Percentiles rank a stretch among this genome's conserved stretches.
Evolutionary conservation across 2,113 vertebrate species (phyloP).

Genomic region (Podarcis cretensis): DNA sequence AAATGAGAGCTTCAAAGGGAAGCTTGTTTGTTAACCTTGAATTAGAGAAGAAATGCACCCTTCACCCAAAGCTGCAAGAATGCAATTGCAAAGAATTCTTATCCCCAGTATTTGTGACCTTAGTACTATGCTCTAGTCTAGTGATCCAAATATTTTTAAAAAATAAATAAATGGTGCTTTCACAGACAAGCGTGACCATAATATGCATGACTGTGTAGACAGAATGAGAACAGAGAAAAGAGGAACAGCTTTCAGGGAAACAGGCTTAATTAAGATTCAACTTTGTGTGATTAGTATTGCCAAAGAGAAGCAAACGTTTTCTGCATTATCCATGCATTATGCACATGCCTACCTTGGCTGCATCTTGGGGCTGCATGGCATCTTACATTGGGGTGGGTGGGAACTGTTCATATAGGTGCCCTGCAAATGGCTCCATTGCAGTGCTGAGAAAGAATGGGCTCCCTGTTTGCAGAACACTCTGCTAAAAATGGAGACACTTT

Average conservation of each 20-base stretch:
- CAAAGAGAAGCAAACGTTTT: neutral
- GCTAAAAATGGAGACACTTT: too few species aligned
- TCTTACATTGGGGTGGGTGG: neutral
- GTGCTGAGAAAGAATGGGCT: too few species aligned
- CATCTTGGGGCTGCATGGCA: neutral
- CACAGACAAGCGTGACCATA: constrained; percentile 30
- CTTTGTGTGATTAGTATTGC: neutral
- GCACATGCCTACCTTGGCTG: neutral
- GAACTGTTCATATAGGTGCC: neutral
- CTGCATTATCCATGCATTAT: neutral
- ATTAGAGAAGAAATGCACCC: constrained; percentile 1
- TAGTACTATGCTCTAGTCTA: constrained; percentile 32
- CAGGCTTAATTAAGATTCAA: neutral
- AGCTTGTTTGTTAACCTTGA: constrained; percentile 60
- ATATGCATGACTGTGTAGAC: constrained; percentile 50
- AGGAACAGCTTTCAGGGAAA: constrained; percentile 24
- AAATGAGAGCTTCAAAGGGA: constrained; percentile 45
- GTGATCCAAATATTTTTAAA: constrained; percentile 34
- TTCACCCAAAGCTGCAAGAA: constrained; percentile 27
- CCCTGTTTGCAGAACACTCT: neutral
- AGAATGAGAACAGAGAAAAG: constrained; percentile 20
- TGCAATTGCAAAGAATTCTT: constrained; percentile 50
- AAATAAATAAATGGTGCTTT: constrained; percentile 13
- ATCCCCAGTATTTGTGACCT: constrained; percentile 45
- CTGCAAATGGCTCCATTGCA: neutral